A percentile compares a stretch with the other conserved stretches of the same genome.
phyloP scores from a whole-genome alignment of 2,113 vertebrate species.

The Piaya cayana region DNA sequence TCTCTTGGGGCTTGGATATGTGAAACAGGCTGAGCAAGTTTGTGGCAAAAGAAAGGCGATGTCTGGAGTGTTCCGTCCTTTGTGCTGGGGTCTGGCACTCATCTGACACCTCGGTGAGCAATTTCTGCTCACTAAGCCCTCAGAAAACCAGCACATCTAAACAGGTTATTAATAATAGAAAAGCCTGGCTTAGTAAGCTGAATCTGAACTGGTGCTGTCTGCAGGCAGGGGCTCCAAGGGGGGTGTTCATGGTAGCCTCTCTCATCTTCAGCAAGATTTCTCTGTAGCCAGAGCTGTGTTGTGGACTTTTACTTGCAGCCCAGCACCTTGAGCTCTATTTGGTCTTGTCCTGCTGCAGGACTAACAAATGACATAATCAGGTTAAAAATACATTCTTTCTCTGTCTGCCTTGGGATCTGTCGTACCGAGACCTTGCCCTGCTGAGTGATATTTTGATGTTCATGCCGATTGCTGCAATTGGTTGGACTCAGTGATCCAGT shows the following conservation, averaged over 20 bases:
- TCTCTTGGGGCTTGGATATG: background rate
- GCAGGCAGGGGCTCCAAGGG: background rate
- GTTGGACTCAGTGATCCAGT: too few species aligned
- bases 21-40: background rate
- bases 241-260: background rate
- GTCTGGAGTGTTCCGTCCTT: background rate
- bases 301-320: background rate
- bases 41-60: background rate
- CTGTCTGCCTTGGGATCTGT: background rate
- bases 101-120: background rate
- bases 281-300: background rate
- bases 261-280: background rate
- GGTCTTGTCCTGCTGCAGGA: background rate
- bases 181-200: background rate
- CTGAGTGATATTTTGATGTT: background rate
- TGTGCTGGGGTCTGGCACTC: background rate
- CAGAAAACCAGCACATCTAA: background rate
- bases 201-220: background rate
- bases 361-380: background rate
- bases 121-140: background rate
- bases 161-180: background rate
- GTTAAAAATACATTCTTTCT: background rate
- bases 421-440: accelerated
- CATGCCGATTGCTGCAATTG: background rate
- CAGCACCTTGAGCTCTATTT: background rate